phyloP scores from a whole-genome alignment of 2,888 invertebrate species.

The Dermolepida albohirtum region DNA sequence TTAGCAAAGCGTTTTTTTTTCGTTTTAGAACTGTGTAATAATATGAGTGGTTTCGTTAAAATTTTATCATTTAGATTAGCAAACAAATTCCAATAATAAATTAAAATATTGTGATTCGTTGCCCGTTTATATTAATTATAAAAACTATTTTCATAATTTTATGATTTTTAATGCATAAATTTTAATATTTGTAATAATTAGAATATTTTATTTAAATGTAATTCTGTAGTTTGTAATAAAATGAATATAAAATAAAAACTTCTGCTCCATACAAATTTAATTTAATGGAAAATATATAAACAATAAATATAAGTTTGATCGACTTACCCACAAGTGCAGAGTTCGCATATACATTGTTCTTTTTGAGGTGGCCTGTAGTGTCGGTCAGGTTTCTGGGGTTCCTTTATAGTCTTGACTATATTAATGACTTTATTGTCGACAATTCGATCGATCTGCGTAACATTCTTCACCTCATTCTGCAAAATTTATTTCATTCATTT shows the following conservation, averaged over 20 bases:
- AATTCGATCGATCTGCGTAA: conserved; percentile 63
- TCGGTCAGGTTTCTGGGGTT: conserved; percentile 60
- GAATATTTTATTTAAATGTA: too few relatives aligned
- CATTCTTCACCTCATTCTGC: conserved; percentile 63
- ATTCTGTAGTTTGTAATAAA: too few relatives aligned
- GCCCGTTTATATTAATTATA: too few relatives aligned
- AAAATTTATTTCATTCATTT: conserved; percentile 47
- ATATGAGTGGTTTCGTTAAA: neutral
- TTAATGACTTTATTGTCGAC: conserved; percentile 69
- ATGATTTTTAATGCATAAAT: too few relatives aligned
- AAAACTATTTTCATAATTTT: too few relatives aligned
- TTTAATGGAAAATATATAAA: too few relatives aligned
- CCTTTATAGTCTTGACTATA: conserved; percentile 63
- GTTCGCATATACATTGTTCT: conserved; percentile 90
- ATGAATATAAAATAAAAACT: too few relatives aligned
- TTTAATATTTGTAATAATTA: too few relatives aligned
- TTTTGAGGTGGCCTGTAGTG: conserved; percentile 66
- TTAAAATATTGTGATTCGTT: too few relatives aligned
- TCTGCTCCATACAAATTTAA: too few relatives aligned
- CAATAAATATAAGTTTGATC: conserved; percentile 13
- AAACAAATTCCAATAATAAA: too few relatives aligned
- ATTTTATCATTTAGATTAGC: neutral
- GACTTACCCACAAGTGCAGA: conserved; percentile 92
- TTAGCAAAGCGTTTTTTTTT: too few relatives aligned
- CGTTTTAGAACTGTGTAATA: neutral